These are phyloP conservation scores for Brenthis hecate DNA, from an alignment of 2,888 invertebrate species.

Conservation along the genomic window DNA sequence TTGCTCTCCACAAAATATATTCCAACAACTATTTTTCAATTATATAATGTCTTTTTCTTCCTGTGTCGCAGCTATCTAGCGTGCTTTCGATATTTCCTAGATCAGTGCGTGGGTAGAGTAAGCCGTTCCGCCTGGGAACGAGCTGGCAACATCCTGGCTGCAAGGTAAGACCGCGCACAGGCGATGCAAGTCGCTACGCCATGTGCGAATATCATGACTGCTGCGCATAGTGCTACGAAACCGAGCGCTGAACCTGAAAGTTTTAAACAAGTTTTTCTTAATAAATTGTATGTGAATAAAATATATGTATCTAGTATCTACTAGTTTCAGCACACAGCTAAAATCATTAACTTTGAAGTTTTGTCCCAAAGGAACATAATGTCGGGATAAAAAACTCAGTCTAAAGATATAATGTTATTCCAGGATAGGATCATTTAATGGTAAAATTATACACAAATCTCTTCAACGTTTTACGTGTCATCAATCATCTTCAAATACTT, in stretches of 20 bases:
- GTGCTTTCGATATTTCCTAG: conserved; percentile 37
- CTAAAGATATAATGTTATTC: too few relatives aligned
- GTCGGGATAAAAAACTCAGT: too few relatives aligned
- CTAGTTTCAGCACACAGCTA: too few relatives aligned
- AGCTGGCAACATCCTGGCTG: conserved; percentile 48
- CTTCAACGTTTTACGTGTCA: too few relatives aligned
- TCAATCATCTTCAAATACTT: too few relatives aligned
- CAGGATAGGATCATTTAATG: too few relatives aligned
- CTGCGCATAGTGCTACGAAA: conserved; percentile 71
- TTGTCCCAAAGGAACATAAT: too few relatives aligned
- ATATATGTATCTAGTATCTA: too few relatives aligned
- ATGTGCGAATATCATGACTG: conserved; percentile 68
- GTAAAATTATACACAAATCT: too few relatives aligned
- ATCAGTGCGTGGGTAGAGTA: conserved; percentile 65
- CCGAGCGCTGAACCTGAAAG: conserved; percentile 66
- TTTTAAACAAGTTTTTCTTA: not conserved
- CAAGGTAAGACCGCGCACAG: conserved; percentile 52
- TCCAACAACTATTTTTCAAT: not conserved
- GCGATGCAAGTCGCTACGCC: conserved; percentile 61
- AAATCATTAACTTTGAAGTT: too few relatives aligned
- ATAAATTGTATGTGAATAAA: not conserved
- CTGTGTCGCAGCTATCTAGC: conserved; percentile 18
- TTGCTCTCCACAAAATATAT: conserved; percentile 2
- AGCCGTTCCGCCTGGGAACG: conserved; percentile 54
- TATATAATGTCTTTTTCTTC: conserved; percentile 7